Conservation (phyloP, 2,888 invertebrate species). For the Spilosoma lubricipeda region DNA sequence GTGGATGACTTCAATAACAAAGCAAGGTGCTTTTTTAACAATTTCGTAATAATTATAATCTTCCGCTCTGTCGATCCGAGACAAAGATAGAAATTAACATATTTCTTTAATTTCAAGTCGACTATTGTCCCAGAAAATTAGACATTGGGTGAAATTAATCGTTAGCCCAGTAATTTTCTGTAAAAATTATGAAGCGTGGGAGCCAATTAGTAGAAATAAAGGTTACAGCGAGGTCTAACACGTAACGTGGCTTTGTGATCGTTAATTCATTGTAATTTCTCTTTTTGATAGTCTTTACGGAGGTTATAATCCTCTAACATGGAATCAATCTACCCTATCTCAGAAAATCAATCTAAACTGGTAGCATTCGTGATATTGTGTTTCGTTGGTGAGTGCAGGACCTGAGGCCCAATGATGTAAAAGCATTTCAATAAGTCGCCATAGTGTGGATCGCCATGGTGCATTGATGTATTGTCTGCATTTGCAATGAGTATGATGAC, state of each 20-base stretch:
- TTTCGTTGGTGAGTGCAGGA: too few species aligned
- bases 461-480: too few species aligned
- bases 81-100: slow-evolving; percentile 83
- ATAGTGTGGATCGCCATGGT: too few species aligned
- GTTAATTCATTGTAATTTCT: slow-evolving; percentile 78
- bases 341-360: too few species aligned
- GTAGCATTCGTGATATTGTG: too few species aligned
- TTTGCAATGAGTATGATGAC: too few species aligned
- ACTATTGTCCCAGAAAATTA: slow-evolving; percentile 83
- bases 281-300: slow-evolving; percentile 68
- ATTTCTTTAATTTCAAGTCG: slow-evolving; percentile 80
- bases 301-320: slow-evolving; percentile 56
- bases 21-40: slow-evolving; percentile 68
- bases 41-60: slow-evolving; percentile 83
- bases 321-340: slow-evolving; percentile 43
- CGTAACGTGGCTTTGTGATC: slow-evolving; percentile 63
- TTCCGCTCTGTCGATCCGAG: slow-evolving; percentile 77
- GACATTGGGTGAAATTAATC: slow-evolving; percentile 75
- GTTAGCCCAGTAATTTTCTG: slow-evolving; percentile 74
- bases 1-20: slow-evolving; percentile 62
- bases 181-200: slow-evolving; percentile 77
- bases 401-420: too few species aligned
- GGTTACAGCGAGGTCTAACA: slow-evolving; percentile 51
- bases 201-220: slow-evolving; percentile 70
- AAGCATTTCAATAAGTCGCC: too few species aligned